A percentile compares a stretch with the other conserved stretches of the same genome.
These are phyloP conservation scores for Sminthurinus signatus DNA, from an alignment of 1,140 invertebrate genomes.

Conservation along the genomic window DNA sequence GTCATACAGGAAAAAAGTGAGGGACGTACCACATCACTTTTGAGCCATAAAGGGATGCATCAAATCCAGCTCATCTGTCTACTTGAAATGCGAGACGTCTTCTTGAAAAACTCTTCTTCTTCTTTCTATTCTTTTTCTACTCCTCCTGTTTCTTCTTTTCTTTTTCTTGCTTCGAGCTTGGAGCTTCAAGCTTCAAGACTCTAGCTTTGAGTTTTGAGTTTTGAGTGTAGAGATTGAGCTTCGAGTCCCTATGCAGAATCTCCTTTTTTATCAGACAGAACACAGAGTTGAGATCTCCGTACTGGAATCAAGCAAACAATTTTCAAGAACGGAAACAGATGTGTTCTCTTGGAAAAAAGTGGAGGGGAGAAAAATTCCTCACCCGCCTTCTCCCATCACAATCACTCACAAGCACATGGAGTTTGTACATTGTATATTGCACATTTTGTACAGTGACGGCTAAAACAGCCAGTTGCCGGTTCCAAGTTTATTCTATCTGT, in stretches of 20 bases:
- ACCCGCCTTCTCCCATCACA: background rate
- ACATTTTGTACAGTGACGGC: background rate
- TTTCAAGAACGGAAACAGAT: slow-evolving; percentile 37
- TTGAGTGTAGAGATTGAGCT: background rate
- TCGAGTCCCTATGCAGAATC: background rate
- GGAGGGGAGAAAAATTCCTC: no score
- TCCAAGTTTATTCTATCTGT: no score
- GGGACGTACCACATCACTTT: no score
- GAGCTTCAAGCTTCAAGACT: background rate
- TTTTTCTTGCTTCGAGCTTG: background rate
- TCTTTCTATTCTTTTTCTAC: background rate
- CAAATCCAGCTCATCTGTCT: slow-evolving; percentile 26
- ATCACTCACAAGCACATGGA: background rate
- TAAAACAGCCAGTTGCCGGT: no score
- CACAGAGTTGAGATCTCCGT: background rate
- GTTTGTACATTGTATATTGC: background rate
- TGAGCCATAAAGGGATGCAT: slow-evolving; percentile 19
- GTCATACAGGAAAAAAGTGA: no score
- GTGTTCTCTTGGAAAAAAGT: no score
- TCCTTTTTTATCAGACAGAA: background rate
- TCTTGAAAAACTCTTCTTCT: slow-evolving; percentile 6
- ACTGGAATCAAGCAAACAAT: slow-evolving; percentile 9
- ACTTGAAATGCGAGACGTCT: slow-evolving; percentile 21
- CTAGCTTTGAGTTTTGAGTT: background rate
- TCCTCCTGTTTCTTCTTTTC: background rate